Percentiles rank a stretch among this genome's conserved stretches.
These are phyloP conservation scores for Diloba caeruleocephala DNA, from an alignment of 2,888 invertebrate species.

Conservation along the genomic window DNA sequence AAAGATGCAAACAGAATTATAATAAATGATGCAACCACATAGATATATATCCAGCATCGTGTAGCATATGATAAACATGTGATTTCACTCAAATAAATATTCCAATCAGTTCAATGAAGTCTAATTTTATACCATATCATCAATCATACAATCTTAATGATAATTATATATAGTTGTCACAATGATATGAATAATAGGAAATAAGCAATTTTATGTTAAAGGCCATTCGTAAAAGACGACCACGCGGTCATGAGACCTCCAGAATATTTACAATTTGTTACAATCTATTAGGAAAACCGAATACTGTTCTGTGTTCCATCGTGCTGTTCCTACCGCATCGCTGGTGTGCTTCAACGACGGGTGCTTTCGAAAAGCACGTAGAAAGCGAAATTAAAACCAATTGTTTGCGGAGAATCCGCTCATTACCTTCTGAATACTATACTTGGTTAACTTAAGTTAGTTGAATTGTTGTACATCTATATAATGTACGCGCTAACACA, in stretches of 20 bases:
- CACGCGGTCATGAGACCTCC: slow-evolving; percentile 21
- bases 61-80: slow-evolving; percentile 30
- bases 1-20: background rate
- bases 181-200: slow-evolving; percentile 47
- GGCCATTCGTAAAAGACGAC: slow-evolving; percentile 36
- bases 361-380: background rate
- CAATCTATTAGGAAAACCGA: slow-evolving; percentile 18
- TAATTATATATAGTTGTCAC: slow-evolving; percentile 37
- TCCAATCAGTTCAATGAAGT: slow-evolving; percentile 51
- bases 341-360: slow-evolving; percentile 1
- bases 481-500: slow-evolving; percentile 31
- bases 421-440: slow-evolving; percentile 19
- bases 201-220: slow-evolving; percentile 35
- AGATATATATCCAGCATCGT: slow-evolving; percentile 15
- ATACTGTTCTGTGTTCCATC: slow-evolving; percentile 1
- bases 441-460: slow-evolving; percentile 19
- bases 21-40: slow-evolving; percentile 10
- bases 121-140: slow-evolving; percentile 42
- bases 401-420: slow-evolving; percentile 10
- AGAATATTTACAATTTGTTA: slow-evolving; percentile 44
- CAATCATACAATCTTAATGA: no score
- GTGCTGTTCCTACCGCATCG: background rate
- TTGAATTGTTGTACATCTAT: slow-evolving; percentile 27
- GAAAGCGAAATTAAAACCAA: slow-evolving; percentile 8
- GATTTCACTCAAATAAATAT: slow-evolving; percentile 53